Percentiles rank a stretch among this genome's conserved stretches.
phyloP scores from a whole-genome alignment of 2,888 invertebrate species.

The Parochlus steinenii region DNA sequence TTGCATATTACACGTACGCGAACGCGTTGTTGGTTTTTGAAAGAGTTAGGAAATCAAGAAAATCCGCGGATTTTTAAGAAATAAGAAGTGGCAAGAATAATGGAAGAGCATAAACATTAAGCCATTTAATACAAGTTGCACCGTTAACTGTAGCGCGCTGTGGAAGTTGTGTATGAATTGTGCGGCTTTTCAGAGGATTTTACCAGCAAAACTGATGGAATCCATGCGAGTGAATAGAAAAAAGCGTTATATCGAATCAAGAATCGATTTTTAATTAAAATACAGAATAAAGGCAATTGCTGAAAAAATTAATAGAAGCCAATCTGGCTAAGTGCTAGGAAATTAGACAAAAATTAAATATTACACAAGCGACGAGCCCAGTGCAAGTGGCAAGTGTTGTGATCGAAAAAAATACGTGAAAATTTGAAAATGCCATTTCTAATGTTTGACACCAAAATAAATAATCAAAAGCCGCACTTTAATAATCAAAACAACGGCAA shows the following conservation, averaged over 20 bases:
- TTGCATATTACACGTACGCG: conserved; percentile 7
- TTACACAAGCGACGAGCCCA: too few relatives aligned
- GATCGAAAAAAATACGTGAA: not conserved
- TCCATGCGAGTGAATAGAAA: not conserved
- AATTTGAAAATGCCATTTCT: conserved; percentile 9
- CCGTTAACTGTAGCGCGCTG: too few relatives aligned
- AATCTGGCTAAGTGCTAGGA: too few relatives aligned
- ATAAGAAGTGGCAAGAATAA: too few relatives aligned
- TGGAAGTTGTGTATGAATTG: too few relatives aligned
- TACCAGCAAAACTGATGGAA: not conserved
- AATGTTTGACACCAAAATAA: conserved; percentile 5
- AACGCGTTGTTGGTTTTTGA: not conserved
- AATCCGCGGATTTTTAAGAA: too few relatives aligned
- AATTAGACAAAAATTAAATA: too few relatives aligned
- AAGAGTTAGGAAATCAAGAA: too few relatives aligned
- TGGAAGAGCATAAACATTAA: too few relatives aligned
- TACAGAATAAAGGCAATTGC: not conserved
- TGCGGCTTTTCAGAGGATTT: not conserved
- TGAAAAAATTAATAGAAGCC: too few relatives aligned
- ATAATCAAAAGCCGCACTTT: not conserved
- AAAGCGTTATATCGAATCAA: not conserved
- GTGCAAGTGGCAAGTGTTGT: not conserved
- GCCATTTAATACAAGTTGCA: too few relatives aligned
- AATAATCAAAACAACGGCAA: too few relatives aligned
- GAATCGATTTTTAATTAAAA: not conserved